Evolutionary conservation across 2,888 invertebrate genomes (phyloP).

Genomic region (Stictocephala bisonia): DNA sequence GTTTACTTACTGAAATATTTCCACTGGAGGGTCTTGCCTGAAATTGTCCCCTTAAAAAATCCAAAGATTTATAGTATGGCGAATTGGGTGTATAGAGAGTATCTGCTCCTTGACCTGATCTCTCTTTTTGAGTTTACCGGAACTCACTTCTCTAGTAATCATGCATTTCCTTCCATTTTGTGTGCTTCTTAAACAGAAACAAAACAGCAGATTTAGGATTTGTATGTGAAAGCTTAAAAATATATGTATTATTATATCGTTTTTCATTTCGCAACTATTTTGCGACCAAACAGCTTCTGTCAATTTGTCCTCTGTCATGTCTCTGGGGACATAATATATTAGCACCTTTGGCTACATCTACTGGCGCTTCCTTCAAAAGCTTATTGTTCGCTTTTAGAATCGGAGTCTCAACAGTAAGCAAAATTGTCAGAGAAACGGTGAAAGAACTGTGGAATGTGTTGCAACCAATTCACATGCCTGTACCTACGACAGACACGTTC

Average conservation of each 20-base stretch:
- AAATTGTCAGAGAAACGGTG: conserved; percentile 33
- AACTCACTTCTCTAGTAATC: conserved; percentile 13
- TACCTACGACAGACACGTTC: conserved; percentile 33
- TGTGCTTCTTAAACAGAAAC: conserved; percentile 7
- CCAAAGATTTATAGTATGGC: conserved; percentile 2
- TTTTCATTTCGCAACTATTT: not conserved
- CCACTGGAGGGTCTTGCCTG: conserved; percentile 8
- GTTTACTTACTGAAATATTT: conserved; percentile 8
- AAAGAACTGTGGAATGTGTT: conserved; percentile 33
- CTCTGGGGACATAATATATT: too few relatives aligned
- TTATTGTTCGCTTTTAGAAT: not conserved
- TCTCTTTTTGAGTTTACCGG: conserved; percentile 10
- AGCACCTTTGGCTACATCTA: too few relatives aligned
- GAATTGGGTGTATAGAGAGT: conserved; percentile 5
- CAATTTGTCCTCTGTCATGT: too few relatives aligned
- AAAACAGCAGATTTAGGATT: not conserved
- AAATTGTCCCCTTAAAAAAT: conserved; percentile 8
- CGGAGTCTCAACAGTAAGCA: conserved; percentile 23
- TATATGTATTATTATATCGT: not conserved
- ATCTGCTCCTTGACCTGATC: conserved; percentile 30
- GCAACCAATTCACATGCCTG: conserved; percentile 26
- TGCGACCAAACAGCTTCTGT: too few relatives aligned
- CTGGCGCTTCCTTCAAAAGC: not conserved
- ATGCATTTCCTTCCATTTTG: not conserved
- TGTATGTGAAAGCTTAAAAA: not conserved